Evolutionary conservation across 2,888 invertebrate genomes (phyloP).

Genomic region (Melieria crassipennis): DNA sequence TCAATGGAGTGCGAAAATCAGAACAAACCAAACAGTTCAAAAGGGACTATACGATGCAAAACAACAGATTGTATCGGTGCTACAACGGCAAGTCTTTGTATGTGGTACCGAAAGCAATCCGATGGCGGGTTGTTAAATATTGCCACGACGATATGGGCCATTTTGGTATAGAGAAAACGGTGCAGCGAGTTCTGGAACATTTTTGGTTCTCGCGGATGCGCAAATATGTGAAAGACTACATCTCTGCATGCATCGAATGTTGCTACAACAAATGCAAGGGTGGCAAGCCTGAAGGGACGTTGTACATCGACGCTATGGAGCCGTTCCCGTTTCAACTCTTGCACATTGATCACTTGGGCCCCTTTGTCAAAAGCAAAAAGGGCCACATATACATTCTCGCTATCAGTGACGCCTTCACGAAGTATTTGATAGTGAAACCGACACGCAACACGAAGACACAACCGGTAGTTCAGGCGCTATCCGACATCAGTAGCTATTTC

Average conservation of each 20-base stretch:
- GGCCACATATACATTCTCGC: too few species aligned
- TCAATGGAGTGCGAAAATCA: conserved; percentile 6
- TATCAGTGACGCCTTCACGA: conserved; percentile 37
- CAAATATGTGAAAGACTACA: conserved; percentile 30
- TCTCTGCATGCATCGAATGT: conserved; percentile 31
- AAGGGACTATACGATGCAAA: conserved; percentile 20
- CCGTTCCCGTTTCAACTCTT: conserved; percentile 21
- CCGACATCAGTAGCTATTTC: conserved; percentile 42
- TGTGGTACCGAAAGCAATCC: conserved; percentile 6
- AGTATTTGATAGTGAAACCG: conserved; percentile 39
- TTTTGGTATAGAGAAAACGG: conserved; percentile 11
- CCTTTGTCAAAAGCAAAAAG: conserved; percentile 34
- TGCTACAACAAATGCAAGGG: conserved; percentile 28
- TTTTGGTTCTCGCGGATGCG: conserved; percentile 30
- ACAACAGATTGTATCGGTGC: conserved; percentile 14
- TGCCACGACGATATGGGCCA: conserved; percentile 15
- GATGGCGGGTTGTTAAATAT: conserved; percentile 5
- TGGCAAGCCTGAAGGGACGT: conserved; percentile 23
- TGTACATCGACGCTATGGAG: not conserved
- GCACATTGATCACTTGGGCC: conserved; percentile 32
- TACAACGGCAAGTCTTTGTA: not conserved
- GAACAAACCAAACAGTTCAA: conserved; percentile 1
- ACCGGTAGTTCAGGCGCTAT: conserved; percentile 36
- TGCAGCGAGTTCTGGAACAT: conserved; percentile 14
- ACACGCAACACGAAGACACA: conserved; percentile 37